A percentile compares a stretch with the other conserved stretches of the same genome.
These are phyloP conservation scores for Potamarius usumacintae DNA, from an alignment of 2,113 vertebrate genomes.

Conservation along the genomic window DNA sequence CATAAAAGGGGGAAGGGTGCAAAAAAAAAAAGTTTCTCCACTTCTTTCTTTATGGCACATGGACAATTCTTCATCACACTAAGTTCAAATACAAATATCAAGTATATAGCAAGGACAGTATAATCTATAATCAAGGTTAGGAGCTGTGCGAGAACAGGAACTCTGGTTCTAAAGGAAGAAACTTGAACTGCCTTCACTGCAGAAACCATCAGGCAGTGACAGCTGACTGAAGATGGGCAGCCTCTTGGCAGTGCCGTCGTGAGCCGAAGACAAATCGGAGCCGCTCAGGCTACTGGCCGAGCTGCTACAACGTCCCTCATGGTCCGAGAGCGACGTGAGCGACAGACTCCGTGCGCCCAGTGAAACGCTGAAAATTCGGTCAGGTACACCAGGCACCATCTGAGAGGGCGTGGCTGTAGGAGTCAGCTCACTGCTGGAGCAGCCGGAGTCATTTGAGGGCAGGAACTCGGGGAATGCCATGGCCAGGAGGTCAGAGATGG, in stretches of 20 bases:
- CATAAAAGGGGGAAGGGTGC: constrained; percentile 38
- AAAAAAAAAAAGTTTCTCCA: background rate
- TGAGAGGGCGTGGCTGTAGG: constrained; percentile 60
- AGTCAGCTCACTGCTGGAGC: constrained; percentile 67
- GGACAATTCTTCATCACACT: background rate
- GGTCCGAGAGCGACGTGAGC: constrained; percentile 83
- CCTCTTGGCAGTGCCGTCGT: constrained; percentile 66
- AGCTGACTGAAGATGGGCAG: constrained; percentile 89
- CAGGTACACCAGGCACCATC: background rate
- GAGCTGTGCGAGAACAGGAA: background rate
- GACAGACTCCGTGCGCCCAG: constrained; percentile 74
- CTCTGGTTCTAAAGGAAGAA: constrained; percentile 59
- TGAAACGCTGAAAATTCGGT: constrained; percentile 22
- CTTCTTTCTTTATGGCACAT: background rate
- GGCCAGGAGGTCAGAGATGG: constrained; percentile 71
- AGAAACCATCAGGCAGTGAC: constrained; percentile 74
- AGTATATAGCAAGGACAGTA: constrained; percentile 15
- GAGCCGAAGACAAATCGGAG: constrained; percentile 75
- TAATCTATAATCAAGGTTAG: constrained; percentile 7
- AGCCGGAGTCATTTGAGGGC: constrained; percentile 74
- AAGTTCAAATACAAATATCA: constrained; percentile 34
- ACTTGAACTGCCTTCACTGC: constrained; percentile 40
- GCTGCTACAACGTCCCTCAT: constrained; percentile 74
- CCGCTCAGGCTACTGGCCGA: constrained; percentile 81
- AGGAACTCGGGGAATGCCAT: constrained; percentile 69